Evolutionary conservation across 2,888 invertebrate genomes (phyloP).

Genomic region (Nomada lathburiana): DNA sequence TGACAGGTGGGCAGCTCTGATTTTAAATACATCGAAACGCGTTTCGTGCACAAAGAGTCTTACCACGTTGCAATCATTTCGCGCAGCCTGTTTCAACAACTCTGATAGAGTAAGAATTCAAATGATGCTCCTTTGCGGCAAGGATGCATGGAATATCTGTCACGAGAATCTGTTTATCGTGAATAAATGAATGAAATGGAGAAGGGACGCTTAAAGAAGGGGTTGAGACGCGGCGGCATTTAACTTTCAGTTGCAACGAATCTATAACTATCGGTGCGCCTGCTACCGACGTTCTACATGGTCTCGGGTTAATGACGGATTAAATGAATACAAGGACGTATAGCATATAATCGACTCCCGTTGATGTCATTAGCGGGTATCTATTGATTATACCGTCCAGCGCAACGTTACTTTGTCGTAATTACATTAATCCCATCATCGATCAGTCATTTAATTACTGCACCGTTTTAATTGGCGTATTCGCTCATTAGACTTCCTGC

Average conservation of each 20-base stretch:
- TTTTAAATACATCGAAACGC: too few relatives aligned
- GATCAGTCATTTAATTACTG: conserved; percentile 77
- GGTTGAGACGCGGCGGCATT: not conserved
- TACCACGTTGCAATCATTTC: too few relatives aligned
- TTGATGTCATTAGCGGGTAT: conserved; percentile 73
- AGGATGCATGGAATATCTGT: not conserved
- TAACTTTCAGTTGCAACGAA: not conserved
- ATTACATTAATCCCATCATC: conserved; percentile 76
- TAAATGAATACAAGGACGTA: conserved; percentile 58
- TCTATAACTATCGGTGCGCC: conserved; percentile 37
- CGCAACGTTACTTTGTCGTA: conserved; percentile 76
- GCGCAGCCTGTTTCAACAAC: too few relatives aligned
- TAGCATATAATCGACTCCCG: conserved; percentile 70
- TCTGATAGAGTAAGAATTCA: too few relatives aligned
- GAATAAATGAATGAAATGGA: not conserved
- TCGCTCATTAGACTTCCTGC: conserved; percentile 72
- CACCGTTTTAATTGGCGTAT: conserved; percentile 78
- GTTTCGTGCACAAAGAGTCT: too few relatives aligned
- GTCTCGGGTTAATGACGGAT: conserved; percentile 55
- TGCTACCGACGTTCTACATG: conserved; percentile 26
- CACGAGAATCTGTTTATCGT: not conserved
- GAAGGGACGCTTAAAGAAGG: not conserved
- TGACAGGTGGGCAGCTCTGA: too few relatives aligned
- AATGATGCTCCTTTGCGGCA: too few relatives aligned
- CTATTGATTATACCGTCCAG: conserved; percentile 75